Conservation (phyloP, 2,113 vertebrate genomes). For the human region DNA sequence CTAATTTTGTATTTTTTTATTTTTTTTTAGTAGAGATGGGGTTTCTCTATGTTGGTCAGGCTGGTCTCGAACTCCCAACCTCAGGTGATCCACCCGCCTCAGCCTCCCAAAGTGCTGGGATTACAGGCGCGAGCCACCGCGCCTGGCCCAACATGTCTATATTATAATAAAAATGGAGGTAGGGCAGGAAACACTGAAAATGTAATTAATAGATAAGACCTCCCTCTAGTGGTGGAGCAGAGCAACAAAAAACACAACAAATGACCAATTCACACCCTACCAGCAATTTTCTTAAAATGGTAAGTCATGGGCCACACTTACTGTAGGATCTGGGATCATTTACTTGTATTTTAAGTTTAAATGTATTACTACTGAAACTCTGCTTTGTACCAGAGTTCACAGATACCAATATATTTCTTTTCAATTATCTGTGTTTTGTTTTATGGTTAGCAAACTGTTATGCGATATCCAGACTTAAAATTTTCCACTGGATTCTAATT, state of each 20-base stretch:
- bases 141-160: too few relatives aligned
- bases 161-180: background rate
- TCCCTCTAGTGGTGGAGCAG: background rate
- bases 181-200: background rate
- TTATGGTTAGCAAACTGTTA: background rate
- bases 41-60: too few relatives aligned
- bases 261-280: background rate
- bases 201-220: background rate
- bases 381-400: background rate
- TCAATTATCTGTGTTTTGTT: background rate
- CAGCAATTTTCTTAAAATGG: background rate
- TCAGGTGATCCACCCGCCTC: too few relatives aligned
- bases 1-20: too few relatives aligned
- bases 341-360: background rate
- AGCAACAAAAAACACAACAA: background rate
- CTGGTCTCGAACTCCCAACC: too few relatives aligned
- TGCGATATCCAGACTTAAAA: background rate
- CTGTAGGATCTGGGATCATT: background rate
- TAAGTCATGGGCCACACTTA: background rate
- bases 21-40: too few relatives aligned
- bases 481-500: conserved; percentile 16
- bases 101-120: too few relatives aligned
- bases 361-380: background rate
- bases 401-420: conserved; percentile 6
- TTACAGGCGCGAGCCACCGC: too few relatives aligned